Base-by-base conservation (phyloP, 35 echinoderm and acorn worm species). In the Eucidaris tribuloides region DNA sequence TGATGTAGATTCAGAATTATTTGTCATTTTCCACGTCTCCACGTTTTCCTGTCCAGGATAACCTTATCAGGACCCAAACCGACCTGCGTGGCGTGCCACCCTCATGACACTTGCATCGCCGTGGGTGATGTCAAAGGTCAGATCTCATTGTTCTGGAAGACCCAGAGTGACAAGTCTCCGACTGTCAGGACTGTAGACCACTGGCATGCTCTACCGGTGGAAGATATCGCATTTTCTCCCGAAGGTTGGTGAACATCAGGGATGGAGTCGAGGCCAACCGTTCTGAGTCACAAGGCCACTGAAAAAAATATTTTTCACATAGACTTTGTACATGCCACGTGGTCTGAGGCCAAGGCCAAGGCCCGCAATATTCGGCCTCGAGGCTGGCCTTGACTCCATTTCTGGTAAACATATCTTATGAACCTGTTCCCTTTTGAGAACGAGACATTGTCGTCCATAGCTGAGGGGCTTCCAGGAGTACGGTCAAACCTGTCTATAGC, bases 131-230 rank as follows among this genome's bases (percentile, higher is more conserved):
- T 42, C 18, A 59, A 54, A 4, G 94, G 94, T 38, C 82, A 85
- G 2, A 80, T 97, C n/a, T 74, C 76, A 23, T 27, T 90, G n/a
- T 76, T 82, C 15, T 80, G 80, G 23, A 97, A 97, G 68, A 82
- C 93, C 54, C 71, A 88, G 2, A 56, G 82, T 5, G 44, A 61
- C 7, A 30, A 66, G 4, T 77, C 45, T 24, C 39, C 63, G 20
- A 40, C 76, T 3, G 42, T 72, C 27, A 79, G 50, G 41, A 71
- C 74, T 20, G 30, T 81, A 23, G 86, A 97, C 35, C 94, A 97
- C 48, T 97, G 94, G 94, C 94, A 97, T 77, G 78, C 94, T 4
- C 56, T 89, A n/a, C 40, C 85, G 15, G 82, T 97, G 14, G 90
- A 93, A 62, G 90, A 97, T 86, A 22, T 97, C 3, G 86, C 82